phyloP scores from a whole-genome alignment of 92 coral and sea anemone genomes.

The Virgularia gustaviana region DNA sequence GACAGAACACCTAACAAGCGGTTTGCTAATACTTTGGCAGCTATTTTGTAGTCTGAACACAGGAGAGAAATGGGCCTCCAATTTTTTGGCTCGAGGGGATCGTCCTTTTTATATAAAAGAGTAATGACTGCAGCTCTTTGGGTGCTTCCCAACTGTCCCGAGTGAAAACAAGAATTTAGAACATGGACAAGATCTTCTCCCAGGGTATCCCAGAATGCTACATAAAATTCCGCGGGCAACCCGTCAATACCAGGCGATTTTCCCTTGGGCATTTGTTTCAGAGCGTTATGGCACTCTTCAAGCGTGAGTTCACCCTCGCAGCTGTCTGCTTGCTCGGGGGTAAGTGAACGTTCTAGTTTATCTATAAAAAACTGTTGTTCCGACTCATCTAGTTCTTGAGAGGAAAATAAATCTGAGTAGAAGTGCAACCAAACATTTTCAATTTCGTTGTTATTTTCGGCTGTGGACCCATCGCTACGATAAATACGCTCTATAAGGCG shows the following conservation, averaged over 20 bases:
- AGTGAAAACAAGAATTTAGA: slow-evolving; percentile 7
- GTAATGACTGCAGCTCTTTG: slow-evolving; percentile 39
- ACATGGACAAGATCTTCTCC: slow-evolving; percentile 44
- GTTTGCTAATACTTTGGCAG: slow-evolving; percentile 13
- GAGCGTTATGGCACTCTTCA: slow-evolving; percentile 26
- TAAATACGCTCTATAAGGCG: not conserved
- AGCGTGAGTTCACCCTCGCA: slow-evolving; percentile 45
- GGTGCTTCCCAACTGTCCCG: slow-evolving; percentile 5
- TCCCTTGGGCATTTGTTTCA: slow-evolving; percentile 29
- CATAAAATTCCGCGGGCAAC: no score
- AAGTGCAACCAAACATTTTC: not conserved
- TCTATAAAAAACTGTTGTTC: not conserved
- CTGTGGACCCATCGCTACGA: not conserved
- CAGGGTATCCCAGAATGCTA: slow-evolving; percentile 41
- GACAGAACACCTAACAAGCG: slow-evolving; percentile 29
- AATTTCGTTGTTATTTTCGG: not conserved
- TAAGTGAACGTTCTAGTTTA: not conserved
- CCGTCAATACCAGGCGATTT: no score
- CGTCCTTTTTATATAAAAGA: slow-evolving; percentile 44
- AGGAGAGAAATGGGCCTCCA: no score
- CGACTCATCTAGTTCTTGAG: not conserved
- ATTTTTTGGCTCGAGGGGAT: slow-evolving; percentile 19
- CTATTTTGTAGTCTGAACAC: no score
- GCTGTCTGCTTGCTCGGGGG: not conserved
- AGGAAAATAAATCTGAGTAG: not conserved